These are phyloP conservation scores for Xanthorhoe designata DNA, from an alignment of 2,888 invertebrate genomes.

Conservation along the genomic window DNA sequence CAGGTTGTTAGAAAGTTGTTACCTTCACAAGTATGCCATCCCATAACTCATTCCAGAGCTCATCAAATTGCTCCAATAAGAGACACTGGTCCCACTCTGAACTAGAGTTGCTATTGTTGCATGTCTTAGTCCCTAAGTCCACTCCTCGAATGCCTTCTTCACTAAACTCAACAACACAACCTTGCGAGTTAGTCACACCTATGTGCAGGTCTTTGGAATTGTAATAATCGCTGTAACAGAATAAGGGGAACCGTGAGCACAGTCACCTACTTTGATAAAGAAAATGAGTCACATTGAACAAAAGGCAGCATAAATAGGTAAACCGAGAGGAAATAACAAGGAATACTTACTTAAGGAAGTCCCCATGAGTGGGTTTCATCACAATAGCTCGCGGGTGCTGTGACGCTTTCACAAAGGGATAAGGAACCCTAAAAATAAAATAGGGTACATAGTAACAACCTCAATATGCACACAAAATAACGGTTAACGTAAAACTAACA, in stretches of 20 bases:
- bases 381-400: slow-evolving; percentile 93
- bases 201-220: slow-evolving; percentile 95
- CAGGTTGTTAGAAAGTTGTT: slow-evolving; percentile 36
- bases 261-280: slow-evolving; percentile 25
- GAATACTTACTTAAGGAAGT: slow-evolving; percentile 91
- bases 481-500: slow-evolving; percentile 8
- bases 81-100: slow-evolving; percentile 89
- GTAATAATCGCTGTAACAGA: slow-evolving; percentile 89
- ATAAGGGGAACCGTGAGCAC: slow-evolving; percentile 30
- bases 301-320: neutral
- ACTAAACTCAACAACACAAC: slow-evolving; percentile 94
- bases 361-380: slow-evolving; percentile 94
- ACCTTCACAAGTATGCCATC: slow-evolving; percentile 88
- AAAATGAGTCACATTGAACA: slow-evolving; percentile 36
- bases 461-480: slow-evolving; percentile 36
- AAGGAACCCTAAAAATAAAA: slow-evolving; percentile 89
- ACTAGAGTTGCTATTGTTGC: slow-evolving; percentile 84
- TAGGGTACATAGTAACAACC: slow-evolving; percentile 68
- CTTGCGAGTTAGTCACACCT: slow-evolving; percentile 93
- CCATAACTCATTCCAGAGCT: slow-evolving; percentile 92
- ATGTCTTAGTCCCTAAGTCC: slow-evolving; percentile 87
- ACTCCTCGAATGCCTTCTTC: slow-evolving; percentile 88
- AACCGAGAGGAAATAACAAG: slow-evolving; percentile 39
- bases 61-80: slow-evolving; percentile 88
- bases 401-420: slow-evolving; percentile 93